phyloP scores from a whole-genome alignment of 2,888 invertebrate species.

The Slavum lentiscoides region DNA sequence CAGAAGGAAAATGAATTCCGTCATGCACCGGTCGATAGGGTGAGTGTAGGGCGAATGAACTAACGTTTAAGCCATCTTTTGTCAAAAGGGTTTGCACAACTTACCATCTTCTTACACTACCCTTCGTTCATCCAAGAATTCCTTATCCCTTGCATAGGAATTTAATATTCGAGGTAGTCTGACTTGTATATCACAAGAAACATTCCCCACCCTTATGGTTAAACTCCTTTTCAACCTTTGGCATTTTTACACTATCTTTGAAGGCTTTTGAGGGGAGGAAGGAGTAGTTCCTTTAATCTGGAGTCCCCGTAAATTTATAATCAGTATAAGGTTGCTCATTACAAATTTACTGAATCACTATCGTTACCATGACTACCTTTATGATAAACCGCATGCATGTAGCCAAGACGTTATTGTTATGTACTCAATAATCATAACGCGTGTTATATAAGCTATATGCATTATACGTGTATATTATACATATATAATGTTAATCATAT shows the following conservation, averaged over 20 bases:
- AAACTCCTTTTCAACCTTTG: constrained; percentile 20
- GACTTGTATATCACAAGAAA: constrained; percentile 19
- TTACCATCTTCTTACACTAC: constrained; percentile 16
- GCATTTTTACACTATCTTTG: constrained; percentile 13
- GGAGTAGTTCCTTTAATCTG: constrained; percentile 12
- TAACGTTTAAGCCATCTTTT: constrained; percentile 24
- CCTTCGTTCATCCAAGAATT: constrained; percentile 30
- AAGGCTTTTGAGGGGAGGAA: neutral
- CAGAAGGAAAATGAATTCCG: neutral
- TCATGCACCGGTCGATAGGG: neutral
- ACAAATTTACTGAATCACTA: neutral
- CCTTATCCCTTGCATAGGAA: constrained; percentile 17
- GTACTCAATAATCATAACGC: neutral
- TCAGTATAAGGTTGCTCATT: constrained; percentile 9
- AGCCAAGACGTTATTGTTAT: constrained; percentile 5
- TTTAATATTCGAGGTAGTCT: constrained; percentile 34
- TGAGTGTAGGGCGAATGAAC: neutral
- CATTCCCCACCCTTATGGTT: neutral
- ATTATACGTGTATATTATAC: neutral
- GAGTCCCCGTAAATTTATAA: constrained; percentile 22
- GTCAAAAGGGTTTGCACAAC: constrained; percentile 18
- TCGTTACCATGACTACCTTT: constrained; percentile 13
- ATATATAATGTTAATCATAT: neutral
- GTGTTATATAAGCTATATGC: neutral
- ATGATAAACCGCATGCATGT: neutral